These are phyloP conservation scores for Pyrrhosoma nymphula DNA, from an alignment of 2,888 invertebrate genomes.

Conservation along the genomic window DNA sequence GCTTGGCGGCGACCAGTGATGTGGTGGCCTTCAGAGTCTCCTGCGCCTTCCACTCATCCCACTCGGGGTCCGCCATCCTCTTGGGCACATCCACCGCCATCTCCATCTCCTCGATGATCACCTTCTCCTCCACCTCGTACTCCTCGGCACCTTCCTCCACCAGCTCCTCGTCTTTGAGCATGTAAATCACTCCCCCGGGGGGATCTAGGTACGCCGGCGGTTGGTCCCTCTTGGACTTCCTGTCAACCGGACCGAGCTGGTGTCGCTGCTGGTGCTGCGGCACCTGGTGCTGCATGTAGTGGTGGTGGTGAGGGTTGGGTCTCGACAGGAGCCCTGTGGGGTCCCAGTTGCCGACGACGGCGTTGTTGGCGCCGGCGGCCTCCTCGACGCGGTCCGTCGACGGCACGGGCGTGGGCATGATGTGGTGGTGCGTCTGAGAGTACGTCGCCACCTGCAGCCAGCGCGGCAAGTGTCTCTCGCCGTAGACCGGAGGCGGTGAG, in stretches of 20 bases:
- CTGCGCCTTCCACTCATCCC: slow-evolving; percentile 66
- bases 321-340: slow-evolving; percentile 58
- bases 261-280: slow-evolving; percentile 44
- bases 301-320: slow-evolving; percentile 62
- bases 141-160: slow-evolving; percentile 59
- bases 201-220: neutral
- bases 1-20: neutral
- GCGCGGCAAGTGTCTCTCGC: slow-evolving; percentile 64
- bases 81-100: slow-evolving; percentile 39
- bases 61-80: neutral
- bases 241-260: slow-evolving; percentile 32
- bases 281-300: slow-evolving; percentile 37
- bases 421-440: slow-evolving; percentile 41
- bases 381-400: slow-evolving; percentile 7
- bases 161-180: slow-evolving; percentile 56
- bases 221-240: slow-evolving; percentile 44
- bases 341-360: slow-evolving; percentile 35
- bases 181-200: slow-evolving; percentile 2
- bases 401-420: slow-evolving; percentile 50
- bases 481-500: slow-evolving; percentile 16
- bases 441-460: slow-evolving; percentile 68
- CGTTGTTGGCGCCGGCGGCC: neutral
- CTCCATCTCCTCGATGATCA: slow-evolving; percentile 55
- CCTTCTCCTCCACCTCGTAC: slow-evolving; percentile 18
- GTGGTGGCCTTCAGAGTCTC: slow-evolving; percentile 45